A percentile compares a stretch with the other conserved stretches of the same genome.
These are phyloP conservation scores for Xanthorhoe spadicearia DNA, from an alignment of 2,888 invertebrate genomes.

Conservation along the genomic window DNA sequence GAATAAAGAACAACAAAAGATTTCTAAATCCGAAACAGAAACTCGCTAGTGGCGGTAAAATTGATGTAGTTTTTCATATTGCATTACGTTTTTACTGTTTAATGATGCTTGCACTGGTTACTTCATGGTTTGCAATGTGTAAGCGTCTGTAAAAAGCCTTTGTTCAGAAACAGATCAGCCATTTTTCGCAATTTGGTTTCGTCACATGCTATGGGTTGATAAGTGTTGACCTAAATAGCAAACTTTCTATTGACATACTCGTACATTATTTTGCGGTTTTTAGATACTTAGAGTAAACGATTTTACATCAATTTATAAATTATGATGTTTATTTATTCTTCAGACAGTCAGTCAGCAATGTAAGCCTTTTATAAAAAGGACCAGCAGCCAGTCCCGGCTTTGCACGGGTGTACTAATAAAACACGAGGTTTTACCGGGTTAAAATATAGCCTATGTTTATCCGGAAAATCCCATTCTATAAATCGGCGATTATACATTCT, in stretches of 20 bases:
- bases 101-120: conserved; percentile 24
- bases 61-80: conserved; percentile 15
- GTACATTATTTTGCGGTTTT: not conserved
- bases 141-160: conserved; percentile 19
- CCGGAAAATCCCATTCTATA: too few relatives aligned
- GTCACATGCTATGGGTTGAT: not conserved
- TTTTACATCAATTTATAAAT: too few relatives aligned
- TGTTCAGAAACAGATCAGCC: conserved; percentile 9
- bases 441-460: too few relatives aligned
- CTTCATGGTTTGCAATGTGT: conserved; percentile 14
- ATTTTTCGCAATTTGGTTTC: conserved; percentile 13
- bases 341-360: too few relatives aligned
- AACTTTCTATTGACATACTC: not conserved
- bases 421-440: too few relatives aligned
- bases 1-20: conserved; percentile 14
- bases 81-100: conserved; percentile 15
- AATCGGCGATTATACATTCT: too few relatives aligned
- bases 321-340: too few relatives aligned
- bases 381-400: too few relatives aligned
- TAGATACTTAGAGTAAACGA: too few relatives aligned
- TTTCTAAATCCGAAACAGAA: conserved; percentile 21
- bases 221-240: not conserved
- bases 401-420: too few relatives aligned
- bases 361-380: too few relatives aligned
- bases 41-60: conserved; percentile 10